Evolutionary conservation across 2,113 vertebrate species (phyloP).

Genomic region (Hyperopisus bebe): DNA sequence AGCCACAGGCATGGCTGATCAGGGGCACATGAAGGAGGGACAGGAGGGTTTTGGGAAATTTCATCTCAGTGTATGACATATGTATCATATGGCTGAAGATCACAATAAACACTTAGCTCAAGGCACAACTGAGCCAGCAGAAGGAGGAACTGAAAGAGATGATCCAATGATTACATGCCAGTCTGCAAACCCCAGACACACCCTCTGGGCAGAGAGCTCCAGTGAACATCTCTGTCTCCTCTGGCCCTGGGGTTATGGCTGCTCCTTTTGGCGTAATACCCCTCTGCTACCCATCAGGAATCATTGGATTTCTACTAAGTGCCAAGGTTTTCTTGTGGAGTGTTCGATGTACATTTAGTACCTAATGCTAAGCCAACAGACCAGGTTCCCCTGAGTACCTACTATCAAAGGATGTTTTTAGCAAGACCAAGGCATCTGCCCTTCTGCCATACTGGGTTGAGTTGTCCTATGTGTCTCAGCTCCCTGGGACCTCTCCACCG

Average conservation of each 20-base stretch:
- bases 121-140: neutral
- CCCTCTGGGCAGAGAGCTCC: neutral
- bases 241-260: neutral
- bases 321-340: neutral
- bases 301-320: neutral
- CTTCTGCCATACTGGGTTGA: neutral
- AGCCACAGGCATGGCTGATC: neutral
- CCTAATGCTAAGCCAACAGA: neutral
- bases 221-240: neutral
- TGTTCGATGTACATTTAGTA: neutral
- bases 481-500: neutral
- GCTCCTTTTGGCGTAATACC: neutral
- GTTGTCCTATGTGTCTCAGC: neutral
- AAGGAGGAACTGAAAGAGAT: neutral
- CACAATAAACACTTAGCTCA: neutral
- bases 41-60: neutral
- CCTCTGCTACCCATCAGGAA: neutral
- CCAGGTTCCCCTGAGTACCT: neutral
- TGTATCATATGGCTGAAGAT: neutral
- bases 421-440: too few relatives aligned
- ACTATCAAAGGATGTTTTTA: too few relatives aligned
- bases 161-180: neutral
- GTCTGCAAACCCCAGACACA: neutral
- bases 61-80: neutral
- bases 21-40: neutral